A percentile compares a stretch with the other conserved stretches of the same genome.
Conservation (phyloP, 2,797 vertebrate species). For the Peromyscus attwateri region DNA sequence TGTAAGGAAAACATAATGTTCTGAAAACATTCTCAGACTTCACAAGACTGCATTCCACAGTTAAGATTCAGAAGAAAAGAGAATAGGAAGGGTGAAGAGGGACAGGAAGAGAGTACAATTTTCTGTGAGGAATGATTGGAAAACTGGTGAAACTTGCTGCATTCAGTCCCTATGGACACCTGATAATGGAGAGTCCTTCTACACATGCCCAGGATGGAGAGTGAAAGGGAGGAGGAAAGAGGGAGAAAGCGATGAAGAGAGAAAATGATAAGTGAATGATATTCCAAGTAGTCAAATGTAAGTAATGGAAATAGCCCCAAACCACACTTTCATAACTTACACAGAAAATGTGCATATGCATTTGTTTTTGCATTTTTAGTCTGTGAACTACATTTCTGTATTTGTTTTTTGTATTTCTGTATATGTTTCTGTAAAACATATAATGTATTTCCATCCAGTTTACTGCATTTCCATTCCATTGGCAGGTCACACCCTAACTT, state of each 20-base stretch:
- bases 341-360: background rate
- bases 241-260: background rate
- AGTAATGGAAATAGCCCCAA: background rate
- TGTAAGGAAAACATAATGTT: too few relatives aligned
- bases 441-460: background rate
- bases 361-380: background rate
- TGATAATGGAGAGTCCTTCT: background rate
- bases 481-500: background rate
- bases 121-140: too few relatives aligned
- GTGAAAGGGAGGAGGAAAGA: fast-evolving
- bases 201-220: background rate
- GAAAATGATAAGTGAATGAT: background rate
- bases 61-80: too few relatives aligned
- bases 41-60: too few relatives aligned
- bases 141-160: too few relatives aligned
- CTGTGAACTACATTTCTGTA: background rate
- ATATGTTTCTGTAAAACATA: too few relatives aligned
- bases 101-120: too few relatives aligned
- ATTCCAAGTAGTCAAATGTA: background rate
- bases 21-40: too few relatives aligned
- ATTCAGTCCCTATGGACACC: too few relatives aligned
- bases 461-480: background rate
- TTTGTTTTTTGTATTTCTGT: too few relatives aligned
- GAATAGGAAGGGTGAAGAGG: too few relatives aligned
- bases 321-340: background rate